phyloP scores from a whole-genome alignment of 1,140 invertebrate genomes.

The Microvelia longipes region DNA sequence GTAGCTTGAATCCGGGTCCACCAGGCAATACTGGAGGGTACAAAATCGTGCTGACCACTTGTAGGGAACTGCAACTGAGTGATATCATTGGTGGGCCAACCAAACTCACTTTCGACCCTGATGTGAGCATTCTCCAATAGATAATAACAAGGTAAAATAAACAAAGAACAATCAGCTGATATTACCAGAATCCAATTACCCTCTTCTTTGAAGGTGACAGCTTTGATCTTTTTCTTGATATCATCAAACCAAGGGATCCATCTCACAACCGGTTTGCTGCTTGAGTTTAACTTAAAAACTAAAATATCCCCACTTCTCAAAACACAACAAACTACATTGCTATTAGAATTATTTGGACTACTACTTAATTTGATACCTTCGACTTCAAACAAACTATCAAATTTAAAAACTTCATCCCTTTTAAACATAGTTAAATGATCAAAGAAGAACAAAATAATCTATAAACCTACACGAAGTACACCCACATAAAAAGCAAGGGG shows the following conservation, averaged over 20 bases:
- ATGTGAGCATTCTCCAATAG: constrained; percentile 4
- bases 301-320: constrained; percentile 14
- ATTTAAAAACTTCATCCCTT: not conserved
- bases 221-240: constrained; percentile 16
- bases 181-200: constrained; percentile 12
- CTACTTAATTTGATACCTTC: not conserved
- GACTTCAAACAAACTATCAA: not conserved
- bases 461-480: too few species aligned
- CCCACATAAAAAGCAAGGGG: too few species aligned
- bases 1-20: not conserved
- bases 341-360: not conserved
- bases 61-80: constrained; percentile 1
- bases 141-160: constrained; percentile 7
- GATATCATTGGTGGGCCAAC: constrained; percentile 8
- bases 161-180: constrained; percentile 13
- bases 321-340: not conserved
- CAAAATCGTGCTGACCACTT: not conserved
- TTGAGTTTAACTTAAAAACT: not conserved
- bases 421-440: not conserved
- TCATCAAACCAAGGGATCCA: constrained; percentile 19
- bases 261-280: constrained; percentile 6
- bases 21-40: constrained; percentile 12
- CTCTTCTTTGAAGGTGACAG: constrained; percentile 12
- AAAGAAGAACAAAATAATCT: not conserved
- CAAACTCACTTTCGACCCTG: not conserved